A percentile compares a stretch with the other conserved stretches of the same genome.
Evolutionary conservation across 1,140 invertebrate genomes (phyloP).

Genomic region (Sogatella furcifera): DNA sequence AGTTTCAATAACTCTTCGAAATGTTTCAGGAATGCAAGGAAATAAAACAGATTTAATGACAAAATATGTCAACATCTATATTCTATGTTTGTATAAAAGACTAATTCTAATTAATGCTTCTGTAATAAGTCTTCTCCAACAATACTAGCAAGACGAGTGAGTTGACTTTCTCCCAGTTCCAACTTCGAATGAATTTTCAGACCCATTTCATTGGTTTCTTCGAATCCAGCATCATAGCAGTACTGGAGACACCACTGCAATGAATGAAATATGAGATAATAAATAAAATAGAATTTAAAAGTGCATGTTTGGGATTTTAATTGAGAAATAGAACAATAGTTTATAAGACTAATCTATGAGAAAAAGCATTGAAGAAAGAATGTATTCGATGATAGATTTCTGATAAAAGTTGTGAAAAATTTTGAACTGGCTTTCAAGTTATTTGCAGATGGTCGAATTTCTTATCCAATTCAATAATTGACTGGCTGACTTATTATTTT

Average conservation of each 20-base stretch:
- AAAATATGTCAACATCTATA: no score
- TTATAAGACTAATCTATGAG: conserved; percentile 2
- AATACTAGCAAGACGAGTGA: background rate
- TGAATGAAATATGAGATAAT: conserved; percentile 14
- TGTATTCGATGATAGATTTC: background rate
- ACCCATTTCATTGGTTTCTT: conserved; percentile 33
- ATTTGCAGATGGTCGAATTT: background rate
- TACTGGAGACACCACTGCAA: conserved; percentile 40
- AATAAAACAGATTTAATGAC: no score
- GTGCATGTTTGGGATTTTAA: conserved; percentile 1
- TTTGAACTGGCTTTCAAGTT: no score
- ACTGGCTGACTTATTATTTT: background rate
- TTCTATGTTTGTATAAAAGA: no score
- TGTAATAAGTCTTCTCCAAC: no score
- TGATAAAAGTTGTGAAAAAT: no score
- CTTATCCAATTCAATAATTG: background rate
- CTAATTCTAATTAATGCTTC: no score
- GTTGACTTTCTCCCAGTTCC: conserved; percentile 36
- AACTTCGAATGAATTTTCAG: conserved; percentile 33
- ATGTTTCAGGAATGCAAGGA: no score
- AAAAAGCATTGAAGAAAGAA: no score
- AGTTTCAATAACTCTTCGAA: no score
- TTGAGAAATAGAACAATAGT: background rate
- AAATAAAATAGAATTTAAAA: conserved; percentile 9
- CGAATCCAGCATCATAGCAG: conserved; percentile 39